Evolutionary conservation across 2,113 vertebrate genomes (phyloP), one percentile per base, ranked within the genome.

Genomic region (Cyrtonyx montezumae): DNA sequence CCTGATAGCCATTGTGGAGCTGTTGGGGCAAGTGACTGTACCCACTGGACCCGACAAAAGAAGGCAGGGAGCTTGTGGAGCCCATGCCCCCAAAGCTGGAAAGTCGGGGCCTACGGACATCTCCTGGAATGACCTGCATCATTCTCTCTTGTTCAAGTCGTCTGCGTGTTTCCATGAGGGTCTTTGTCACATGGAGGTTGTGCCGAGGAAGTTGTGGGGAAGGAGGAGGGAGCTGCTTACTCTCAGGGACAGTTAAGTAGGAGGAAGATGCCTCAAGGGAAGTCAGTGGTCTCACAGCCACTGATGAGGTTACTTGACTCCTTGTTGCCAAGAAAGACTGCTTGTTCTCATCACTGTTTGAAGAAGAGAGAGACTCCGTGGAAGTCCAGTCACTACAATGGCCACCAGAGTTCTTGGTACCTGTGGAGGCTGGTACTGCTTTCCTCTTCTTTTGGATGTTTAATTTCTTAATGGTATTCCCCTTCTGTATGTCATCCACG

Each of bases 401-500:
- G 49, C 95, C 96, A 42, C 97, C 67, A 26, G 94, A 91, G 77
- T 86, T 98, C 74, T 97, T 98, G 61, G 84, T 85, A 42, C 93
- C 94, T 10, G n/a, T 84, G 0, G 74, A 96, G 48, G 97, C 92
- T 77, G 95, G 97, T 51, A 97, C 32, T 14, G 94, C 89, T 97
- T 98, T 99, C 85, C 97, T 97, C 93, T 98, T 99, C 96, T 99
- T 98, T 94, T 97, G 98, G 95, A 99, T 98, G 67, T 98, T 99
- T 80, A 99, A 92, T 96, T 99, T 99, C 96, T 98, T 99, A 90
- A 99, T 98, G 16, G 99, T 99, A 96, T 99, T 99, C 79, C 99
- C 99, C 95, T 99, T 98, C 94, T 99, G 98, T 80, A 99, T 99
- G 97, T 99, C 99, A 69, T 99, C 98, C 93, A 99, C 99, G 63